Conservation (phyloP, 2,888 invertebrate species). For the Drosophila borborema region DNA sequence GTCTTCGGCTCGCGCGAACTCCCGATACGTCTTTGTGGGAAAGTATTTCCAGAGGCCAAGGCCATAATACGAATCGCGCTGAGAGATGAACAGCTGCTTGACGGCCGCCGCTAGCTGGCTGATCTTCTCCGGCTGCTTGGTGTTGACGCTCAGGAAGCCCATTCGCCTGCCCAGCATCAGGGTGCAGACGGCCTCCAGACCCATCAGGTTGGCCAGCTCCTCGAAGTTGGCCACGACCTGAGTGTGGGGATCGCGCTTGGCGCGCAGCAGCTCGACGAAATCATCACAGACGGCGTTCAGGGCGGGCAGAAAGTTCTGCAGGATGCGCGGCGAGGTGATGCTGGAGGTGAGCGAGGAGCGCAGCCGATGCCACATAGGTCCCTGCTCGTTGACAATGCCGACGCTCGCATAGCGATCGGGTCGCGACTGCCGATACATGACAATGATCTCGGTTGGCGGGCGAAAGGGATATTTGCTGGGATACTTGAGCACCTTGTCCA, state of each 20-base stretch:
- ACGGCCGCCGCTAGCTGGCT: constrained; percentile 90
- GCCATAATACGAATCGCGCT: constrained; percentile 93
- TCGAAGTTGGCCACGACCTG: constrained; percentile 88
- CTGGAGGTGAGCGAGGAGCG: constrained; percentile 90
- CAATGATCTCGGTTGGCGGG: constrained; percentile 93
- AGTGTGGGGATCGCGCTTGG: constrained; percentile 86
- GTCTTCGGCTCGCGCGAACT: constrained; percentile 91
- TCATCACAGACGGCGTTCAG: constrained; percentile 91
- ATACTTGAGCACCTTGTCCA: constrained; percentile 91
- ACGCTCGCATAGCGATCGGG: constrained; percentile 93
- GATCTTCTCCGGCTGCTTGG: constrained; percentile 87
- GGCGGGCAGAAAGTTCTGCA: constrained; percentile 91
- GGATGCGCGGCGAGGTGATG: constrained; percentile 91
- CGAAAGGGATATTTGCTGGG: constrained; percentile 91
- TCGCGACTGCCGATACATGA: constrained; percentile 89
- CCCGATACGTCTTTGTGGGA: constrained; percentile 90
- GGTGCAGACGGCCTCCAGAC: constrained; percentile 92
- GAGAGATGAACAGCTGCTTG: constrained; percentile 91
- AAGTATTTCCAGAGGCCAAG: constrained; percentile 92
- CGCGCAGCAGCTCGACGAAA: constrained; percentile 89
- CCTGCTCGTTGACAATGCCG: constrained; percentile 94
- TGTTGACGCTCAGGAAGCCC: constrained; percentile 88
- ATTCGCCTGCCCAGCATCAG: constrained; percentile 92
- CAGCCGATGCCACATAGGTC: constrained; percentile 91
- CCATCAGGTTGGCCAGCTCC: constrained; percentile 91